These are phyloP conservation scores for Cydia strobilella DNA, from an alignment of 1,140 invertebrate genomes.

Conservation along the genomic window DNA sequence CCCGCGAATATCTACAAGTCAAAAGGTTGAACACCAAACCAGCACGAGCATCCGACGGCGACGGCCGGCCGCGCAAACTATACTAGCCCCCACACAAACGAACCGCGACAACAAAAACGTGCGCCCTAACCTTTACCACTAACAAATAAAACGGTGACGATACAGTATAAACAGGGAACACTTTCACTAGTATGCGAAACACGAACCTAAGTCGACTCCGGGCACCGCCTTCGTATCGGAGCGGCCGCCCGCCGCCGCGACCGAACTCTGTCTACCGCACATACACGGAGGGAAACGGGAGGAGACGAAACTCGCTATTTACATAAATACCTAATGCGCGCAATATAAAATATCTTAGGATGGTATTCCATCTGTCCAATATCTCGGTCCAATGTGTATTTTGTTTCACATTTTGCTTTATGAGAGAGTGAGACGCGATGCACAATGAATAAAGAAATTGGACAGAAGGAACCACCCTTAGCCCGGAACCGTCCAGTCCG, in stretches of 20 bases:
- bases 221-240: background rate
- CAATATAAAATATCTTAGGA: slow-evolving; percentile 32
- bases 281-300: slow-evolving; percentile 30
- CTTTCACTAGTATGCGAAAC: slow-evolving; percentile 31
- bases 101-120: slow-evolving; percentile 40
- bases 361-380: no score
- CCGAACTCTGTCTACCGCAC: background rate
- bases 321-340: slow-evolving; percentile 64
- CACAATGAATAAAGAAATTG: no score
- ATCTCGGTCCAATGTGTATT: no score
- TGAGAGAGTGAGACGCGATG: no score
- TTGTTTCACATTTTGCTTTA: no score
- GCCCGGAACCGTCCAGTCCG: no score
- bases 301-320: slow-evolving; percentile 55
- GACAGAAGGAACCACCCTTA: no score
- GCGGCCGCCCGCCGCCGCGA: background rate
- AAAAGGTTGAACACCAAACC: slow-evolving; percentile 54
- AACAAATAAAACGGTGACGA: slow-evolving; percentile 34
- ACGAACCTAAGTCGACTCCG: background rate
- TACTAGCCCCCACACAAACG: slow-evolving; percentile 42
- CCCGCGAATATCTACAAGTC: slow-evolving; percentile 61
- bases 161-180: slow-evolving; percentile 37
- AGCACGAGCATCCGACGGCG: slow-evolving; percentile 52
- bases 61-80: slow-evolving; percentile 47
- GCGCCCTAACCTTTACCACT: slow-evolving; percentile 30